Conservation (phyloP, 2,797 vertebrate species). For the Sebastes vulpes region DNA sequence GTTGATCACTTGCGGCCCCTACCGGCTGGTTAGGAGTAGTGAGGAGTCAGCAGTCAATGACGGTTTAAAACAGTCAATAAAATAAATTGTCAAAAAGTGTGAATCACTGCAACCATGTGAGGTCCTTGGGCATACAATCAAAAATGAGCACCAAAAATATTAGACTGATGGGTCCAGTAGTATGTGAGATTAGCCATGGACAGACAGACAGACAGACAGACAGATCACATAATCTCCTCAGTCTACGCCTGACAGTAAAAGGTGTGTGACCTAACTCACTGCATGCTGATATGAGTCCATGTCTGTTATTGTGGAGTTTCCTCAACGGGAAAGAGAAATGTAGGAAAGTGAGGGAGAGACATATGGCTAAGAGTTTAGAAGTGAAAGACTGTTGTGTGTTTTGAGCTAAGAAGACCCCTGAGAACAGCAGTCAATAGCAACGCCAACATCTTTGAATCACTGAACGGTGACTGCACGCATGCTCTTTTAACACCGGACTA, state of each 20-base stretch:
- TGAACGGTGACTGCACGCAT: constrained; percentile 11
- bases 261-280: background rate
- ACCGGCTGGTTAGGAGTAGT: background rate
- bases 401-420: constrained; percentile 31
- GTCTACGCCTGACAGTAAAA: background rate
- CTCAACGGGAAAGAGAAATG: constrained; percentile 18
- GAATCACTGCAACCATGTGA: background rate
- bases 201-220: background rate
- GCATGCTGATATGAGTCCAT: background rate
- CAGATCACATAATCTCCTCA: background rate
- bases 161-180: background rate
- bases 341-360: constrained; percentile 27
- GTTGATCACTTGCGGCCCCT: background rate
- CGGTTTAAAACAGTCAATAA: background rate
- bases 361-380: constrained; percentile 61
- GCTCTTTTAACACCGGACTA: constrained; percentile 7
- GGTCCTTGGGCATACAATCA: no score
- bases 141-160: background rate
- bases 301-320: constrained; percentile 20
- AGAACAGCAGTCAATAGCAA: constrained; percentile 29
- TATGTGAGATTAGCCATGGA: background rate
- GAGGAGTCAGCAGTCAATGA: background rate
- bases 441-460: constrained; percentile 49
- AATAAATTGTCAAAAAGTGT: background rate
- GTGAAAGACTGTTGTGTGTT: constrained; percentile 41